These are phyloP conservation scores for Catostylus mosaicus DNA, from an alignment of 30 jellyfish, hydroid and myxozoan species.

Conservation along the genomic window DNA sequence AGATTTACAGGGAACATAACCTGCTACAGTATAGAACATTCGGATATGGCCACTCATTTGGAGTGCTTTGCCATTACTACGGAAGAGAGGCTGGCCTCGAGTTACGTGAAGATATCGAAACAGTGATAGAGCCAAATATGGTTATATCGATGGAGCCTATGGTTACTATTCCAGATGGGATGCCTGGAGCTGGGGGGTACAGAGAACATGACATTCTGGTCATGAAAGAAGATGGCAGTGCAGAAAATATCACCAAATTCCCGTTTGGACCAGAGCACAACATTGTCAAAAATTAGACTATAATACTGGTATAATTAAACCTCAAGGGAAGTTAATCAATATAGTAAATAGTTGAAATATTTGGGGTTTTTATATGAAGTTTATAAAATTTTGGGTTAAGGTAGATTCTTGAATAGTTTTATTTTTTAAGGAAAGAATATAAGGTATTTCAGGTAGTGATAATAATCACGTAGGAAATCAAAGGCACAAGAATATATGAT, in stretches of 20 bases:
- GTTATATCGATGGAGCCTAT: constrained; percentile 95
- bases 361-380: too few species aligned
- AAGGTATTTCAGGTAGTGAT: too few species aligned
- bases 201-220: constrained; percentile 90
- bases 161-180: constrained; percentile 92
- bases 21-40: constrained; percentile 80
- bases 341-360: too few species aligned
- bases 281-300: constrained; percentile 44
- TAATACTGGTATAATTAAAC: too few species aligned
- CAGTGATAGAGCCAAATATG: constrained; percentile 91
- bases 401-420: too few species aligned
- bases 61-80: constrained; percentile 82
- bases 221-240: constrained; percentile 88
- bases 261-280: constrained; percentile 96
- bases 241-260: constrained; percentile 81
- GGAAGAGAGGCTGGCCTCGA: constrained; percentile 99
- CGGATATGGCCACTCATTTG: constrained; percentile 95
- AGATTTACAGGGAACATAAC: constrained; percentile 75
- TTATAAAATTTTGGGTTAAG: too few species aligned
- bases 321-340: too few species aligned
- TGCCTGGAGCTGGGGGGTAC: constrained; percentile 98
- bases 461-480: too few species aligned
- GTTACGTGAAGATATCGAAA: constrained; percentile 88
- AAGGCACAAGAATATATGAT: too few species aligned
- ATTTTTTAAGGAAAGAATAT: too few species aligned